Evolutionary conservation across 2,888 invertebrate genomes (phyloP).

Genomic region (Saturnia japonica): DNA sequence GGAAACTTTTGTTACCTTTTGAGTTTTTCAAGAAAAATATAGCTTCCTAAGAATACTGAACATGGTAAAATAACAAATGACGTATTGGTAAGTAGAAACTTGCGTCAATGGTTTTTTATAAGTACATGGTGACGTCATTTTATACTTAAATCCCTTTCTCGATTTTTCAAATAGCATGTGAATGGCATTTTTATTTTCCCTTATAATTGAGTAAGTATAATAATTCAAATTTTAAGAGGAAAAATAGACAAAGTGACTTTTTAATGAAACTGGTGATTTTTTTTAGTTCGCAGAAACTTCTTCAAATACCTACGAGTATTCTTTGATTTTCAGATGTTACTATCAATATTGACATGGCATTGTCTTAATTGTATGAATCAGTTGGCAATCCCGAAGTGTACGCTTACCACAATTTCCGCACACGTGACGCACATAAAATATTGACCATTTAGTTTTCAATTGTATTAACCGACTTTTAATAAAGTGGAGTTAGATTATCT

Average conservation of each 20-base stretch:
- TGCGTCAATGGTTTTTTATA: constrained; percentile 15
- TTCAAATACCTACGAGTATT: background rate
- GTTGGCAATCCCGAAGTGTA: constrained; percentile 67
- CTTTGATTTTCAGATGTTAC: background rate
- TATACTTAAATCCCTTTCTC: constrained; percentile 16
- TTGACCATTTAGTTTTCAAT: constrained; percentile 11
- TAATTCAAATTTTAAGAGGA: background rate
- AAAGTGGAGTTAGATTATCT: background rate
- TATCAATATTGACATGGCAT: background rate
- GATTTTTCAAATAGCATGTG: background rate
- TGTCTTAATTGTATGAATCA: constrained; percentile 58
- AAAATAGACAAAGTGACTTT: background rate
- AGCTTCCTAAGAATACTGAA: constrained; percentile 4
- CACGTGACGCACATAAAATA: constrained; percentile 63
- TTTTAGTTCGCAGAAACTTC: background rate
- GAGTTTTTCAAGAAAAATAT: constrained; percentile 11
- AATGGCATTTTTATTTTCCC: background rate
- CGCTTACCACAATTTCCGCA: constrained; percentile 54
- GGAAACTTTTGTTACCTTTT: constrained; percentile 1
- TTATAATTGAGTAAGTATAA: background rate
- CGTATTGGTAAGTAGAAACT: background rate
- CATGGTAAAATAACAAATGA: constrained; percentile 4
- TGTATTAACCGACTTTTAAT: background rate
- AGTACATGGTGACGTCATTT: background rate
- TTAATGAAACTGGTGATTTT: background rate